phyloP scores from a whole-genome alignment of 2,888 invertebrate genomes.

The Pyrrhia umbra region DNA sequence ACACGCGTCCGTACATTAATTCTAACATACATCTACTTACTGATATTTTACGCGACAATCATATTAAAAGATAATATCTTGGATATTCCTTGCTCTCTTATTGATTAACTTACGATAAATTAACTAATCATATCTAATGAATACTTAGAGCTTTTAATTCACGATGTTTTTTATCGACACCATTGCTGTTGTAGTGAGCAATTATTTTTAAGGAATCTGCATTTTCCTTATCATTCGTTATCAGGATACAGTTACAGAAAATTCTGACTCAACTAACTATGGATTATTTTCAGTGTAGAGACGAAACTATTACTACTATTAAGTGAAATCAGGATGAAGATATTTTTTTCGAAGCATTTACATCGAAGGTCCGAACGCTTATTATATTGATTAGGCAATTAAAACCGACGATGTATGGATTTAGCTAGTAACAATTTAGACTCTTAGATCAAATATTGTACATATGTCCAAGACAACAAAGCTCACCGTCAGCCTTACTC shows the following conservation, averaged over 20 bases:
- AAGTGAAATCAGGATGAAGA: background rate
- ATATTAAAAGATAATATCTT: slow-evolving; percentile 86
- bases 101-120: slow-evolving; percentile 85
- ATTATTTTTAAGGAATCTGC: slow-evolving; percentile 62
- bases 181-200: slow-evolving; percentile 82
- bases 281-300: background rate
- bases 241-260: background rate
- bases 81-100: slow-evolving; percentile 88
- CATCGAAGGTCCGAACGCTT: background rate
- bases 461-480: too few relatives aligned
- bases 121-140: slow-evolving; percentile 87
- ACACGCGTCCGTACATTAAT: slow-evolving; percentile 74
- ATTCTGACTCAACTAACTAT: background rate
- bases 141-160: slow-evolving; percentile 85
- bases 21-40: slow-evolving; percentile 79
- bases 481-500: too few relatives aligned
- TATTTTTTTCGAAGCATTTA: too few relatives aligned
- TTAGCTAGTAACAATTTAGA: too few relatives aligned
- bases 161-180: slow-evolving; percentile 76
- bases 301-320: background rate
- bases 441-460: too few relatives aligned
- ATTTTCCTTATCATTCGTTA: background rate
- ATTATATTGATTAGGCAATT: background rate
- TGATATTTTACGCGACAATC: slow-evolving; percentile 75
- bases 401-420: background rate